Conservation (phyloP, 2,113 vertebrate species). For the Sprattus sprattus region DNA sequence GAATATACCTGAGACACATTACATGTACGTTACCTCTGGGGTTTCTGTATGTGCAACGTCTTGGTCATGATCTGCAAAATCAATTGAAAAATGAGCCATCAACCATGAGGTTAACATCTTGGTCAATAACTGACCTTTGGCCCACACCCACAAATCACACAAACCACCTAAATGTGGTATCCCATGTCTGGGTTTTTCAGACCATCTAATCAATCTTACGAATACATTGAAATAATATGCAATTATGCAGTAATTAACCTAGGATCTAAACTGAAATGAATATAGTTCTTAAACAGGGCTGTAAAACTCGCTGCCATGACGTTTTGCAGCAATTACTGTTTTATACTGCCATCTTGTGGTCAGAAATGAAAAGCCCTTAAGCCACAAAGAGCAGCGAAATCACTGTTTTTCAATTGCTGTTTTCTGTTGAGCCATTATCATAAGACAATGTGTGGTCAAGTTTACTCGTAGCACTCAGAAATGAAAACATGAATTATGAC, state of each 20-base stretch:
- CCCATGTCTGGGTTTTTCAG: not conserved
- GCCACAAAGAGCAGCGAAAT: not conserved
- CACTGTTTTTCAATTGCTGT: not conserved
- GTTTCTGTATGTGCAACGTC: not conserved
- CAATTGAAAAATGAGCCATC: slow-evolving; percentile 8
- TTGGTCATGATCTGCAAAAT: not conserved
- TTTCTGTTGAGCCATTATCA: not conserved
- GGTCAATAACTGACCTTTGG: slow-evolving; percentile 1
- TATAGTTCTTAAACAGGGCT: not conserved
- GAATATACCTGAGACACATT: not conserved
- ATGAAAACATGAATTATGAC: not conserved
- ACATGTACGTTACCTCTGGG: not conserved
- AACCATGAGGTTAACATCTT: not conserved
- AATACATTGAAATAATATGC: not conserved
- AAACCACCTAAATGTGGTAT: not conserved
- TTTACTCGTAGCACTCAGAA: not conserved
- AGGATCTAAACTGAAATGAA: not conserved
- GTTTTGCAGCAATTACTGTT: not conserved
- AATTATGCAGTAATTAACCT: not conserved
- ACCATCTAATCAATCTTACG: not conserved
- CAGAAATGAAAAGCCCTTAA: not conserved
- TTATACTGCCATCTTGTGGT: slow-evolving; percentile 7
- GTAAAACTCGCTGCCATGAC: not conserved
- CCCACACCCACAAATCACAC: not conserved
- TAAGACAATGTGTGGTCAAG: not conserved